phyloP scores from a whole-genome alignment of 2,888 invertebrate genomes.

The Eristalinus aeneus region DNA sequence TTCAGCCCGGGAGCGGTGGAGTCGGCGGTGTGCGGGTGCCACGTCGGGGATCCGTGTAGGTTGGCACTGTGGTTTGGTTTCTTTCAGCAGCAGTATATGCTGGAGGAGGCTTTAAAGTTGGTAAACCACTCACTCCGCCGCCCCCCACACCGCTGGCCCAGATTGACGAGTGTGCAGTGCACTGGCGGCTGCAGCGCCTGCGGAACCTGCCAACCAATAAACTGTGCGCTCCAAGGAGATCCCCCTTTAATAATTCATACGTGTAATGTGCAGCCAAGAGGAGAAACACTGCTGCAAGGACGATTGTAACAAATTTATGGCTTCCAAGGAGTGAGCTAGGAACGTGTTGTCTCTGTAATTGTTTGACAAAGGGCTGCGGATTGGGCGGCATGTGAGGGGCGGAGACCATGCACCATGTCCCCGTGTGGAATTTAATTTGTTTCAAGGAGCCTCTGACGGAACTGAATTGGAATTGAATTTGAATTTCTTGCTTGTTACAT shows the following conservation, averaged over 20 bases:
- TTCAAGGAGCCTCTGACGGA: constrained; percentile 55
- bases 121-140: constrained; percentile 33
- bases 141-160: not conserved
- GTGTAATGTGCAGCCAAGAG: constrained; percentile 58
- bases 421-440: constrained; percentile 66
- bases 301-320: constrained; percentile 66
- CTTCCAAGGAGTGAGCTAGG: constrained; percentile 43
- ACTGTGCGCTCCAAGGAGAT: constrained; percentile 41
- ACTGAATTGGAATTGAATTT: constrained; percentile 63
- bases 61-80: constrained; percentile 49
- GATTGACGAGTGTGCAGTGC: constrained; percentile 20
- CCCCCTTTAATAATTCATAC: constrained; percentile 67
- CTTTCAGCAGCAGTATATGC: constrained; percentile 38
- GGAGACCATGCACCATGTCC: not conserved
- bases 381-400: not conserved
- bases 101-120: constrained; percentile 34
- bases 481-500: constrained; percentile 62
- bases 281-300: constrained; percentile 50
- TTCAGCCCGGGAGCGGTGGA: constrained; percentile 4
- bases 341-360: constrained; percentile 65
- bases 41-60: not conserved
- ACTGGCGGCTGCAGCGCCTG: constrained; percentile 20
- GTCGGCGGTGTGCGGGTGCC: not conserved
- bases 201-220: constrained; percentile 46
- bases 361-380: constrained; percentile 24